Evolutionary conservation across 2,113 vertebrate species (phyloP).

Genomic region (Alosa alosa): DNA sequence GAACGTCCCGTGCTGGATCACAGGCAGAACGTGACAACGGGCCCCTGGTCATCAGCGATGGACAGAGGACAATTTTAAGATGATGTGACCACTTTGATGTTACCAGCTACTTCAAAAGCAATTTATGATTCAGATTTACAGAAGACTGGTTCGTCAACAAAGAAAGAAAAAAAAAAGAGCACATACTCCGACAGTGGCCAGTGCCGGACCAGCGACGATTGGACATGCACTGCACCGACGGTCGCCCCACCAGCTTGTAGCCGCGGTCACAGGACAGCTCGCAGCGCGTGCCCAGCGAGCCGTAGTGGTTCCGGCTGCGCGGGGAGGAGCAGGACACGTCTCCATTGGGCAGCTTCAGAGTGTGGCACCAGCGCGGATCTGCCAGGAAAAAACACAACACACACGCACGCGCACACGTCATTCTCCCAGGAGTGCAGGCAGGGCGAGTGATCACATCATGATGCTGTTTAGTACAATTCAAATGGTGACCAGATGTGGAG

Average conservation of each 20-base stretch:
- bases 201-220: conserved; percentile 89
- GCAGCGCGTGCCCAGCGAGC: conserved; percentile 86
- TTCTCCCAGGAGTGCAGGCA: not conserved
- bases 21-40: conserved; percentile 78
- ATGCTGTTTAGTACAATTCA: no score
- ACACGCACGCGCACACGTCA: not conserved
- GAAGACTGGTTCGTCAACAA: not conserved
- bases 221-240: conserved; percentile 77
- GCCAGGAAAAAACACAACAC: conserved; percentile 13
- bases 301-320: conserved; percentile 73
- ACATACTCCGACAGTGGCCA: conserved; percentile 86
- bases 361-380: conserved; percentile 88
- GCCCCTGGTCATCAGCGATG: conserved; percentile 69
- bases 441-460: not conserved
- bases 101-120: not conserved
- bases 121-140: not conserved
- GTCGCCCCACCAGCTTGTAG: conserved; percentile 80
- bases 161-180: not conserved
- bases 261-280: conserved; percentile 83
- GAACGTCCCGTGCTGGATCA: conserved; percentile 81
- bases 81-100: not conserved
- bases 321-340: conserved; percentile 85
- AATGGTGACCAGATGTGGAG: no score
- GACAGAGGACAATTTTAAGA: conserved; percentile 21
- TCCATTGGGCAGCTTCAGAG: conserved; percentile 78